phyloP scores from a whole-genome alignment of 92 coral and sea anemone genomes.

The Umimayanthus kanabou region DNA sequence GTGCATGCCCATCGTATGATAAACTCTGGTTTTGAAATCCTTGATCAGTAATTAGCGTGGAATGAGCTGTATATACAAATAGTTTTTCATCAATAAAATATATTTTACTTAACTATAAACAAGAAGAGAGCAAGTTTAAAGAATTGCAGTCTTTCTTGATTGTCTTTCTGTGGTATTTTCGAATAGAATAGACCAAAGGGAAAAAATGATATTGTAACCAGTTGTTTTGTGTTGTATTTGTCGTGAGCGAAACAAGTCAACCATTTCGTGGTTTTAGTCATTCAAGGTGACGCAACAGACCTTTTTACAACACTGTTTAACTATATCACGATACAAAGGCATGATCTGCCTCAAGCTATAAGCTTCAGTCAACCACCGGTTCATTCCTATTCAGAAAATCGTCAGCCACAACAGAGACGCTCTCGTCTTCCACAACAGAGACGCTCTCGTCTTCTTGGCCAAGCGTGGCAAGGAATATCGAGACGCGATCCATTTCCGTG shows the following conservation, averaged over 20 bases:
- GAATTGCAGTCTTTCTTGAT: not conserved
- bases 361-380: slow-evolving; percentile 24
- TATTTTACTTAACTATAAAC: slow-evolving; percentile 37
- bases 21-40: slow-evolving; percentile 16
- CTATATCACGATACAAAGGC: slow-evolving; percentile 18
- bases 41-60: slow-evolving; percentile 25
- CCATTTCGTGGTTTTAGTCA: not conserved
- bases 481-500: not conserved
- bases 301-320: not conserved
- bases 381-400: slow-evolving; percentile 30
- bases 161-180: no score
- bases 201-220: not conserved
- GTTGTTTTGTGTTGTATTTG: not conserved
- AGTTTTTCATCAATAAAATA: slow-evolving; percentile 7
- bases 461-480: not conserved
- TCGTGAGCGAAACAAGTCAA: slow-evolving; percentile 9
- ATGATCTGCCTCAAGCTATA: slow-evolving; percentile 37
- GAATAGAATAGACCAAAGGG: not conserved
- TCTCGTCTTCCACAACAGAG: not conserved
- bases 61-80: not conserved
- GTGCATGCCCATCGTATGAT: not conserved
- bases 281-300: slow-evolving; percentile 7
- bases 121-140: not conserved
- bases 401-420: slow-evolving; percentile 5
- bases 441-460: not conserved